Conservation (phyloP, 2,113 vertebrate genomes). For the Antechinus flavipes region DNA sequence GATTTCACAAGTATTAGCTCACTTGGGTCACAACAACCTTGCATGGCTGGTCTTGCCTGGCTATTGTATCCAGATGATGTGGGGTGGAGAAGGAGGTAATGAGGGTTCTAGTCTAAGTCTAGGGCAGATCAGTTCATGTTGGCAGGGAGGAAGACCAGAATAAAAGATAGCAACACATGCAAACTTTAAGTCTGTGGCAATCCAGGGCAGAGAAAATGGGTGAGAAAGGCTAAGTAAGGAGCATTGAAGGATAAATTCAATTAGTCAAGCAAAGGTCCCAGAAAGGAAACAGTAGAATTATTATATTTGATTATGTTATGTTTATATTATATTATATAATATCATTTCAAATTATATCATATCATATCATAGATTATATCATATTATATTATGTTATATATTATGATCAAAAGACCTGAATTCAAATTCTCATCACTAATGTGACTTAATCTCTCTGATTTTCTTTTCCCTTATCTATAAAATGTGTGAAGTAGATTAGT, state of each 20-base stretch:
- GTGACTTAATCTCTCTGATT: neutral
- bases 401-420: neutral
- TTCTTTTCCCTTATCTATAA: neutral
- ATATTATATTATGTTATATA: neutral
- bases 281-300: neutral
- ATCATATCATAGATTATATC: no score
- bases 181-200: neutral
- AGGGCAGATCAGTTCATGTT: neutral
- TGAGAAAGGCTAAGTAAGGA: neutral
- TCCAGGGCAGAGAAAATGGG: neutral
- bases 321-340: no score
- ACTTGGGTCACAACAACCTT: neutral
- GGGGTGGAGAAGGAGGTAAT: neutral
- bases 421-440: neutral
- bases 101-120: neutral
- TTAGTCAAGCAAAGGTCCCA: neutral
- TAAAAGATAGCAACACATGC: neutral
- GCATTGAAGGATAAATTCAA: neutral
- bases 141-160: neutral
- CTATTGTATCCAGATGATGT: neutral
- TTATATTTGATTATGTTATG: no score
- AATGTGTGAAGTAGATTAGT: neutral
- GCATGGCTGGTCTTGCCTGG: neutral
- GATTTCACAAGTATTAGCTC: neutral
- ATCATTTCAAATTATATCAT: no score